phyloP scores from a whole-genome alignment of 2,113 vertebrate genomes.

The Sardina pilchardus region DNA sequence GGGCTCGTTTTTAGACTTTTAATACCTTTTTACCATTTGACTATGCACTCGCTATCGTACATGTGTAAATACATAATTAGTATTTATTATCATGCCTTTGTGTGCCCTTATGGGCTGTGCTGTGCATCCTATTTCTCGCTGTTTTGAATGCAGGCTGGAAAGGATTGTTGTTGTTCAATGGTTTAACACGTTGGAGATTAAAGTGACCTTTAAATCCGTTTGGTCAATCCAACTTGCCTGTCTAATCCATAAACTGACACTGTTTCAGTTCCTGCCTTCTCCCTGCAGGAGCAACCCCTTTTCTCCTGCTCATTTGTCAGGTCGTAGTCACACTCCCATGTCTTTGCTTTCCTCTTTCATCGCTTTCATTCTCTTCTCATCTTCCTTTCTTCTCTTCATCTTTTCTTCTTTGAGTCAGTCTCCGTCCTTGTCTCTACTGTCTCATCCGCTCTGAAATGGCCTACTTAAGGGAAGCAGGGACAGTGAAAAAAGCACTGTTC shows the following conservation, averaged over 20 bases:
- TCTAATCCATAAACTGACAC: conserved; percentile 62
- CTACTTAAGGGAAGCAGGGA: conserved; percentile 41
- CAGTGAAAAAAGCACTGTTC: conserved; percentile 18
- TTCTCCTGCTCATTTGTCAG: conserved; percentile 33
- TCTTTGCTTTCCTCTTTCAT: neutral
- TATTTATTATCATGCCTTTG: neutral
- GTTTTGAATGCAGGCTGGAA: conserved; percentile 44
- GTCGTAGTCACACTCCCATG: neutral
- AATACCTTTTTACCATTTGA: neutral
- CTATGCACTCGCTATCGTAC: neutral
- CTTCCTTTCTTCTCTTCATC: neutral
- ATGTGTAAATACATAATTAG: neutral
- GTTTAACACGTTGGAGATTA: conserved; percentile 67
- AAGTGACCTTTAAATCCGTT: conserved; percentile 69
- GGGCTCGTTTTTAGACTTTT: too few species aligned
- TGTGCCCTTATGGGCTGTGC: conserved; percentile 25
- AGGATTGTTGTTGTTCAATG: conserved; percentile 55
- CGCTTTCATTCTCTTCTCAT: too few species aligned
- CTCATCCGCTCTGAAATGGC: conserved; percentile 35
- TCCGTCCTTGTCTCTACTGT: neutral
- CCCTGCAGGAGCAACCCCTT: conserved; percentile 31
- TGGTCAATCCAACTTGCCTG: conserved; percentile 59
- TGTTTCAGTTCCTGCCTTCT: conserved; percentile 45
- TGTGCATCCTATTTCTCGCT: conserved; percentile 36
- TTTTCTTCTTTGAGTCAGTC: neutral